A percentile compares a stretch with the other conserved stretches of the same genome.
Conservation (phyloP, 2,113 vertebrate genomes). For the Hypanus sabinus region DNA sequence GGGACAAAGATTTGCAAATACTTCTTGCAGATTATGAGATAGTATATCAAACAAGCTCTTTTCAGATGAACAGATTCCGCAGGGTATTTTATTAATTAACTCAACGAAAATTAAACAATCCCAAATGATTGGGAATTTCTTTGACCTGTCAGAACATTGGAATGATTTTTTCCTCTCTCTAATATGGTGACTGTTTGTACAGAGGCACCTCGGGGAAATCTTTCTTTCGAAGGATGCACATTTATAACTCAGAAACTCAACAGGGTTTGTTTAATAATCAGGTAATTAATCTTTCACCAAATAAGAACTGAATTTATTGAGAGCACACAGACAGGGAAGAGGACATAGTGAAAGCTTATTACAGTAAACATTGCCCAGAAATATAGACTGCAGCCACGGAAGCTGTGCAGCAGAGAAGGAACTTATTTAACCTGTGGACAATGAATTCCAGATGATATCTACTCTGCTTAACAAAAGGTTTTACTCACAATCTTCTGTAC, state of each 20-base stretch:
- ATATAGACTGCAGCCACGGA: too few species aligned
- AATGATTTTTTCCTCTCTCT: neutral
- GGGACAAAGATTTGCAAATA: constrained; percentile 28
- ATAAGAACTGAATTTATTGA: constrained; percentile 13
- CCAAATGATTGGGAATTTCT: neutral
- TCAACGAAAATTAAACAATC: constrained; percentile 28
- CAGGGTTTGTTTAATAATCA: constrained; percentile 23
- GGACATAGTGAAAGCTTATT: neutral
- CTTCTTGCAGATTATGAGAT: constrained; percentile 20
- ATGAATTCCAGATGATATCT: too few species aligned
- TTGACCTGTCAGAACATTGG: constrained; percentile 19
- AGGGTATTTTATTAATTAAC: constrained; percentile 33
- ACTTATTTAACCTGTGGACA: too few species aligned
- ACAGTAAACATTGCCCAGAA: neutral
- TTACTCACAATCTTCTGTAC: too few species aligned
- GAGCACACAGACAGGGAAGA: neutral
- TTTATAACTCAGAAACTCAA: constrained; percentile 1
- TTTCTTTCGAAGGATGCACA: constrained; percentile 14
- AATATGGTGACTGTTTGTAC: neutral
- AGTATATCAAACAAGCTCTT: constrained; percentile 12
- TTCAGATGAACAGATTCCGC: neutral
- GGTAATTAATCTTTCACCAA: constrained; percentile 23
- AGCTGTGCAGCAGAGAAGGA: too few species aligned
- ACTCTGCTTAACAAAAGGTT: too few species aligned
- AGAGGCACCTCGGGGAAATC: neutral